Percentiles rank a stretch among this genome's conserved stretches.
These are phyloP conservation scores for Steatornis caripensis DNA, from an alignment of 2,113 vertebrate genomes.

Conservation along the genomic window DNA sequence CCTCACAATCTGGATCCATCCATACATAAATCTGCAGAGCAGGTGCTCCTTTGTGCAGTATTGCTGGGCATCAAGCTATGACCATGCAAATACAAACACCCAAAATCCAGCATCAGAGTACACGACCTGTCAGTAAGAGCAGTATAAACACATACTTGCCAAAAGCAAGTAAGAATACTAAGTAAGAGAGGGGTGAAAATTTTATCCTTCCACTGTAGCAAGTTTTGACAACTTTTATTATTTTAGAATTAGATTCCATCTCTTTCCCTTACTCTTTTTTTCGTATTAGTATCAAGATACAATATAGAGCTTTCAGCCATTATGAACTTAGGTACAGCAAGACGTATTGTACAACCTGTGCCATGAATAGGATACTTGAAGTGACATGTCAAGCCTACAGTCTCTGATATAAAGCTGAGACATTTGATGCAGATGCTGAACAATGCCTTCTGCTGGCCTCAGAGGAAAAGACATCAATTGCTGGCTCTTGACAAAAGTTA, in stretches of 20 bases:
- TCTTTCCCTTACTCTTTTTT: background rate
- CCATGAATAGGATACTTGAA: background rate
- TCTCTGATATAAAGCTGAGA: background rate
- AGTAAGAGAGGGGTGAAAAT: background rate
- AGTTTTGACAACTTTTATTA: background rate
- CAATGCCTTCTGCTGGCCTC: background rate
- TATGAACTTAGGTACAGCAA: background rate
- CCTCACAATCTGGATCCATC: background rate
- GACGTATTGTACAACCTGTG: no score
- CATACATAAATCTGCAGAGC: background rate
- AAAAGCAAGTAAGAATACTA: background rate
- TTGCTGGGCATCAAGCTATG: background rate
- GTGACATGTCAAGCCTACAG: background rate
- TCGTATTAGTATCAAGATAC: background rate
- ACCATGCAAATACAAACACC: background rate
- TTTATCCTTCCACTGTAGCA: background rate
- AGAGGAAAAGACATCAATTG: background rate
- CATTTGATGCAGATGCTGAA: background rate
- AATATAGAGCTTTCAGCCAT: fast-evolving
- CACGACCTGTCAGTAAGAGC: background rate
- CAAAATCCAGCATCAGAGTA: background rate
- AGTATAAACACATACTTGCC: background rate
- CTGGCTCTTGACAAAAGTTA: background rate
- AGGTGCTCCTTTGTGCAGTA: background rate
- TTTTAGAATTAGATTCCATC: background rate